Percentiles rank a stretch among this genome's conserved stretches.
phyloP scores from a whole-genome alignment of 1,140 invertebrate species.

The Heliothis subflexa region DNA sequence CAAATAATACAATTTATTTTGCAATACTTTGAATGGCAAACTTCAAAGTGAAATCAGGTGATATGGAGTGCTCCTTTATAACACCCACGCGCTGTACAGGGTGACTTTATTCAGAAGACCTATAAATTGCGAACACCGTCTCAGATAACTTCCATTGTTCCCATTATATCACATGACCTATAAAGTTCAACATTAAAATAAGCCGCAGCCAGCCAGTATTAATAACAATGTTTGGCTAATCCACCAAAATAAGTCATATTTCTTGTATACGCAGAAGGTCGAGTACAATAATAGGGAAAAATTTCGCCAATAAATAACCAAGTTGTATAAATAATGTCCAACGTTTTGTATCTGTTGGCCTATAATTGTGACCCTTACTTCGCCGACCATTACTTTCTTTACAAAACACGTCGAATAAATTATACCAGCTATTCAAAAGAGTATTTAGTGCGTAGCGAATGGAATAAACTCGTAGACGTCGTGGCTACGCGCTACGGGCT shows the following conservation, averaged over 20 bases:
- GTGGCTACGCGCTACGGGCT: conserved; percentile 27
- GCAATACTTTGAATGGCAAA: too few species aligned
- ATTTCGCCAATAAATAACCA: conserved; percentile 42
- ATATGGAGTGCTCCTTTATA: too few species aligned
- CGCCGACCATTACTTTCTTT: conserved; percentile 32
- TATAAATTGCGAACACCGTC: neutral
- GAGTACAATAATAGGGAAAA: conserved; percentile 39
- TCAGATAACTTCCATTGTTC: too few species aligned
- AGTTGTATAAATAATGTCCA: conserved; percentile 44
- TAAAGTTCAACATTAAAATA: conserved; percentile 22
- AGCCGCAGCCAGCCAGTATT: conserved; percentile 8
- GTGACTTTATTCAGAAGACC: neutral
- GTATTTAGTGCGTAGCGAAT: conserved; percentile 41
- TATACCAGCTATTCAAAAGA: conserved; percentile 26
- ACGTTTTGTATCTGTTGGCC: conserved; percentile 45
- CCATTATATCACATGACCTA: conserved; percentile 28
- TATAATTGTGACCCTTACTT: conserved; percentile 44
- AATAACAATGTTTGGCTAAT: conserved; percentile 28
- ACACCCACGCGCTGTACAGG: too few species aligned
- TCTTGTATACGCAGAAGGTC: conserved; percentile 16
- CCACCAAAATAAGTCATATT: conserved; percentile 10
- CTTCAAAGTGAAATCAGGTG: too few species aligned
- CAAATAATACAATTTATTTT: too few species aligned
- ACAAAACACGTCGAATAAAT: conserved; percentile 43
- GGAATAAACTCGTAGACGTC: conserved; percentile 21